Base-by-base conservation (phyloP, 1,140 invertebrate species). In the Conus betulinus region DNA sequence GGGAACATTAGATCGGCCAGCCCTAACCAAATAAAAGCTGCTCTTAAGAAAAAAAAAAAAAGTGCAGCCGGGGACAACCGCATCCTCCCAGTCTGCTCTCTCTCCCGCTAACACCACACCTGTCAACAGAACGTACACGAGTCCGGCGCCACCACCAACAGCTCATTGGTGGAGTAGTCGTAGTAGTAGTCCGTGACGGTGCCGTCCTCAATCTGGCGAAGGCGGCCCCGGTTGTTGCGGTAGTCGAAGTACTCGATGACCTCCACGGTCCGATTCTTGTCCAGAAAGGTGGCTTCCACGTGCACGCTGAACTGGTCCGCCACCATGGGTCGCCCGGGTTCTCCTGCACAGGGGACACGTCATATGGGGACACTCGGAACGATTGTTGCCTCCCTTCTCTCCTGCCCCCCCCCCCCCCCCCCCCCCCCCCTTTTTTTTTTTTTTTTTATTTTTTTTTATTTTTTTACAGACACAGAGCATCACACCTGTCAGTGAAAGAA, bases 181-280 rank as follows among this genome's bases (percentile, higher is more conserved):
- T 89, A 89, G 86, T 76, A 87, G 25, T 63, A 86, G n/a, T 84
- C 67, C 27, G 71, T 55, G 57, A n/a, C 39, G 53, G n/a, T 20
- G 52, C 85, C 85, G 11, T 15, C 27, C 23, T 78, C 20, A 11
- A n/a, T 86, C 81, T 87, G 81, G 7, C 39, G 55, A 8, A 89
- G 79, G 11, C 55, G 25, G 71, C 88, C 88, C 23, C 88, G 78
- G 71, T 85, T 88, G 81, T 89, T 89, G 81, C 83, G 87, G 81
- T 87, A 79, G 86, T 55, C 87, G 82, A 51, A 87, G 82, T 67
- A 78, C 78, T 89, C 88, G 2, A 84, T 25, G n/a, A 87, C 53
- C 63, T 87, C 85, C 6, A 82, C n/a, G 23, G 88, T 87, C 15
- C 53, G 71, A 63, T 87, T 87, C 81, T 87, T 82, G 76, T 89